These are phyloP conservation scores for Lordiphosa stackelbergi DNA, from an alignment of 1,140 invertebrate species.

Conservation along the genomic window DNA sequence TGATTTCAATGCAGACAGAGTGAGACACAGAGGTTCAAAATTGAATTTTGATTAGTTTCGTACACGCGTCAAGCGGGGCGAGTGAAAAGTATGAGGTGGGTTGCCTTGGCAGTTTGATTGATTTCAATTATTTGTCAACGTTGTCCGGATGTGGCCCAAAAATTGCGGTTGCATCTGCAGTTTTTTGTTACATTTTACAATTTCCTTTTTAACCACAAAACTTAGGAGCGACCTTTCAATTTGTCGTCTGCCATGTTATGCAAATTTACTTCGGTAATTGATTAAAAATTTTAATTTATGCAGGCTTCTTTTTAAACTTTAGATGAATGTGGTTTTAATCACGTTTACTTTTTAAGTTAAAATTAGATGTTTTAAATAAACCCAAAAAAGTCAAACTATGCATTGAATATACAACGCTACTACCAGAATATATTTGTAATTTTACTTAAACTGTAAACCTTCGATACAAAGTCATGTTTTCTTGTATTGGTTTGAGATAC, in stretches of 20 bases:
- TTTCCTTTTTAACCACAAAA: conserved; percentile 8
- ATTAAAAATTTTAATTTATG: conserved; percentile 21
- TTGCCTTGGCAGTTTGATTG: conserved; percentile 55
- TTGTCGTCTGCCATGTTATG: conserved; percentile 38
- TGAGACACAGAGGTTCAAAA: conserved; percentile 25
- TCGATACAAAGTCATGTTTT: no score
- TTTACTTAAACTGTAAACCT: no score
- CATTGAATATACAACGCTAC: no score
- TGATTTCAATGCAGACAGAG: conserved; percentile 57
- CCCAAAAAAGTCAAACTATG: no score
- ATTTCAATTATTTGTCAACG: conserved; percentile 68
- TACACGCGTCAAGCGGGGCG: conserved; percentile 23
- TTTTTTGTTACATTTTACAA: conserved; percentile 1
- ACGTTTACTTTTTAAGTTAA: background rate
- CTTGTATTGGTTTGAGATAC: no score
- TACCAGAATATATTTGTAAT: no score
- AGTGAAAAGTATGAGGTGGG: background rate
- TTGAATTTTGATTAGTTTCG: conserved; percentile 70
- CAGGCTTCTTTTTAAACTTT: conserved; percentile 1
- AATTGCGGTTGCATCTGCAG: conserved; percentile 25
- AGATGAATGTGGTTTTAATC: conserved; percentile 4
- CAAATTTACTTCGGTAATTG: conserved; percentile 44
- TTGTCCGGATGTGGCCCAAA: conserved; percentile 9
- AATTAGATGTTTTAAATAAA: no score
- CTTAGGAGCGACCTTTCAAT: conserved; percentile 13